phyloP scores from a whole-genome alignment of 2,888 invertebrate species.

The Sialis fuliginosa region DNA sequence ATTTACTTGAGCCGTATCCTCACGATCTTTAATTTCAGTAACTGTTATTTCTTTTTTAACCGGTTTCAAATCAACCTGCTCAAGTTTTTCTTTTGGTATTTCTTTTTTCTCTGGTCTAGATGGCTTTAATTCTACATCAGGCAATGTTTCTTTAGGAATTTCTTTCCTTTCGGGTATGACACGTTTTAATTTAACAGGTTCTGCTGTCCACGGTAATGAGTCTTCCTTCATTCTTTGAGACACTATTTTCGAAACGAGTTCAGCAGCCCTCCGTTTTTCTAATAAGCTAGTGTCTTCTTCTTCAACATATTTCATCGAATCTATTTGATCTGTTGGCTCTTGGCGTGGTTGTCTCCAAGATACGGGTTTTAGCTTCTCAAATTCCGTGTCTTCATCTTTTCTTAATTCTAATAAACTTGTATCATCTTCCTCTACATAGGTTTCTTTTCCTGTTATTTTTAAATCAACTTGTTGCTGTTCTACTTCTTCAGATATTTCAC shows the following conservation, averaged over 20 bases:
- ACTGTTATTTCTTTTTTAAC: conserved; percentile 5
- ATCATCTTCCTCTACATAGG: too few species aligned
- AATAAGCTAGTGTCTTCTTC: conserved; percentile 3
- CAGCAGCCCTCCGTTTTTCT: conserved; percentile 20
- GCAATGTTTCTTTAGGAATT: conserved; percentile 21
- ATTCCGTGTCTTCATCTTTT: conserved; percentile 24
- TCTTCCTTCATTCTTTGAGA: conserved; percentile 13
- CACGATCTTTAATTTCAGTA: conserved; percentile 12
- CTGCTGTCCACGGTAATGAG: conserved; percentile 36
- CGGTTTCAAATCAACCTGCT: conserved; percentile 9
- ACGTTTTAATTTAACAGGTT: conserved; percentile 36
- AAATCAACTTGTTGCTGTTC: neutral
- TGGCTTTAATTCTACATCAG: conserved; percentile 33
- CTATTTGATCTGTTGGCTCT: conserved; percentile 10
- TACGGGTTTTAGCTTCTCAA: conserved; percentile 23
- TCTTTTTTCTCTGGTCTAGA: conserved; percentile 27
- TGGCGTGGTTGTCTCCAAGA: conserved; percentile 14
- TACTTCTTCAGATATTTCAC: conserved; percentile 6
- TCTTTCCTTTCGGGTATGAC: conserved; percentile 21
- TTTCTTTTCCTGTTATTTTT: too few species aligned
- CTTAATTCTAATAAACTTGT: conserved; percentile 22
- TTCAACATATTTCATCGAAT: conserved; percentile 2
- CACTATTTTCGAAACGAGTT: conserved; percentile 12
- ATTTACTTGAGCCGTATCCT: conserved; percentile 11
- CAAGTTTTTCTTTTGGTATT: conserved; percentile 15